These are phyloP conservation scores for Heteropelma amictum DNA, from an alignment of 2,888 invertebrate genomes.

Conservation along the genomic window DNA sequence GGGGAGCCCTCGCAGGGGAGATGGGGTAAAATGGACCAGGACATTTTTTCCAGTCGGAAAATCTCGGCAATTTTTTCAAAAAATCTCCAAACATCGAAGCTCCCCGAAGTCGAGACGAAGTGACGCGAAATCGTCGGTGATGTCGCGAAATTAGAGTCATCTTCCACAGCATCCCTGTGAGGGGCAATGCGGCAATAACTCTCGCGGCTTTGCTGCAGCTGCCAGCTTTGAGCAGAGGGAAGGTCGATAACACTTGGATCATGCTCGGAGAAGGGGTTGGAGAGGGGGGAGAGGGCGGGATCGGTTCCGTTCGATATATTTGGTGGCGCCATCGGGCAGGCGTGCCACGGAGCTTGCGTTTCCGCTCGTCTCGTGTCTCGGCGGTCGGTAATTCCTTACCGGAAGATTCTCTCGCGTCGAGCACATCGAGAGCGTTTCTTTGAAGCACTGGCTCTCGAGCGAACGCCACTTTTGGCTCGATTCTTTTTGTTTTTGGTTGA, in stretches of 20 bases:
- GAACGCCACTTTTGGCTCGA: neutral
- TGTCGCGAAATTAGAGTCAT: too few relatives aligned
- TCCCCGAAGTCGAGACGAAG: too few relatives aligned
- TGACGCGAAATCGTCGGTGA: too few relatives aligned
- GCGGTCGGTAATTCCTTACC: constrained; percentile 66
- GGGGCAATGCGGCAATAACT: constrained; percentile 58
- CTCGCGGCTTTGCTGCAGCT: constrained; percentile 22
- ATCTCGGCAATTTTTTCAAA: too few relatives aligned
- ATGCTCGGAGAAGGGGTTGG: too few relatives aligned
- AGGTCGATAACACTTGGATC: constrained; percentile 72
- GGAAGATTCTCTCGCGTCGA: neutral
- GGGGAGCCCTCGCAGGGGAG: too few relatives aligned
- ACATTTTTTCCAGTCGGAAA: neutral
- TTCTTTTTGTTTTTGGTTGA: neutral
- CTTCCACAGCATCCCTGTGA: too few relatives aligned
- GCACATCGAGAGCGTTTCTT: too few relatives aligned
- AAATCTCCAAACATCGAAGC: too few relatives aligned
- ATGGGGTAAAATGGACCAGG: constrained; percentile 1
- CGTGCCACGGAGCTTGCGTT: constrained; percentile 33
- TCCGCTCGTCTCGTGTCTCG: constrained; percentile 45
- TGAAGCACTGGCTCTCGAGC: neutral
- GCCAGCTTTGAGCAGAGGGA: constrained; percentile 23
- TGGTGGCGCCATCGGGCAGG: constrained; percentile 71
- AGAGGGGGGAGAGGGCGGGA: constrained; percentile 33
- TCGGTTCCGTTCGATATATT: constrained; percentile 44